Evolutionary conservation across 1,140 invertebrate species (phyloP).

Genomic region (Zaprionus davidi): DNA sequence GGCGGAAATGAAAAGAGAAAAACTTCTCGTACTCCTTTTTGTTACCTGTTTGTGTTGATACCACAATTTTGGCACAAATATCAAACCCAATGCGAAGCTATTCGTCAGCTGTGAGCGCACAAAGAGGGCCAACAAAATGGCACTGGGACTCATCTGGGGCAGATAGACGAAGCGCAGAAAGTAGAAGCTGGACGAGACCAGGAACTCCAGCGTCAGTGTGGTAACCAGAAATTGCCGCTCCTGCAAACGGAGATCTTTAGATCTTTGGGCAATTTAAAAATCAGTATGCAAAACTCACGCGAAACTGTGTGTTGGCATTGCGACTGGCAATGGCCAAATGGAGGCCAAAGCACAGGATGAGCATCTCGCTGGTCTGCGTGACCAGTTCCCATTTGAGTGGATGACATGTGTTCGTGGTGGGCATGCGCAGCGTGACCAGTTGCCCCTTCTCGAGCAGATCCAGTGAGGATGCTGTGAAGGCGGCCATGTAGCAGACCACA

Average conservation of each 20-base stretch:
- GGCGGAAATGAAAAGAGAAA: constrained; percentile 10
- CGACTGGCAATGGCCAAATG: constrained; percentile 92
- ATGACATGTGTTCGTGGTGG: constrained; percentile 88
- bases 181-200: constrained; percentile 90
- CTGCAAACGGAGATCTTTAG: constrained; percentile 75
- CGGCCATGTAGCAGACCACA: constrained; percentile 92
- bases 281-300: constrained; percentile 83
- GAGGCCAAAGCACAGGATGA: constrained; percentile 92
- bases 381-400: constrained; percentile 95
- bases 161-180: constrained; percentile 87
- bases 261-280: no score
- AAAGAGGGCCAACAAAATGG: constrained; percentile 89
- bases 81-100: constrained; percentile 89
- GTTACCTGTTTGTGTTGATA: constrained; percentile 88
- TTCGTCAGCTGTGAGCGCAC: constrained; percentile 91
- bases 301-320: constrained; percentile 93
- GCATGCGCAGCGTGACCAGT: constrained; percentile 84
- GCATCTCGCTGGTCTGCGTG: constrained; percentile 93
- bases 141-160: constrained; percentile 88
- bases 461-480: constrained; percentile 91
- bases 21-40: constrained; percentile 13
- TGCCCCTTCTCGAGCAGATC: constrained; percentile 86
- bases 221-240: constrained; percentile 92
- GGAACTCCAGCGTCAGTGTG: constrained; percentile 90
- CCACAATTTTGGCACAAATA: constrained; percentile 92